Base-by-base conservation (phyloP, 2,797 vertebrate genomes). In the Falco naumanni region DNA sequence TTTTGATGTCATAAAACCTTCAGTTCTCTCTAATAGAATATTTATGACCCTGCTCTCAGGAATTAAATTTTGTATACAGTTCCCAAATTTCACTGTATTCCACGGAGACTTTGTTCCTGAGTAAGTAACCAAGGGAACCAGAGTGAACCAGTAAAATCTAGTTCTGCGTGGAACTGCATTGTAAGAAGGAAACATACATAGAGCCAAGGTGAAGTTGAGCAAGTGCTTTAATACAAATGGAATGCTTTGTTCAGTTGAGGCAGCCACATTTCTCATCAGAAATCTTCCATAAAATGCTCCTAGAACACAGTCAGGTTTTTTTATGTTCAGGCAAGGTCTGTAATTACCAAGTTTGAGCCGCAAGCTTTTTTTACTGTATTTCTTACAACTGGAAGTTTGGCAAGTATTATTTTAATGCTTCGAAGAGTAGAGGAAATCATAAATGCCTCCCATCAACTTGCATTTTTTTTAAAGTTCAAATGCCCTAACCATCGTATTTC, bases 61-160 rank as follows among this genome's bases (percentile, higher is more conserved):
- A 84, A 37, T 84, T 70, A 34, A 53, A 54, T 91, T 95, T 72
- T 45, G 25, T 63, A 11, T 89, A 21, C 26, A 16, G 4, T 87
- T 87, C 89, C 68, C 56, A 65, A 50, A 82, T 79, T 76, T 87
- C 47, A 25, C 34, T 83, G 7, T 90, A 59, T 69, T 94, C 66
- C 33, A 0, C 76, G 68, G 66, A 87, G 84, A 56, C 39, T 84
- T 87, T 43, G 25, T 63, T 91, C 56, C 64, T 84, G n/a, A 53
- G 37, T 78, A 41, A 76, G 91, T 92, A 92, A 83, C 82, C 89
- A 92, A 89, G 78, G 84, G 60, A 95, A 93, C 76, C 70, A 65
- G 56, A 87, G 39, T 15, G 64, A 92, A 37, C 53, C 72, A 81
- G 34, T 37, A 28, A 48, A 90, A 53, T 65, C 39, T 16, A 20